Conservation (phyloP, 2,797 vertebrate species). For the Sebastes alutus region DNA sequence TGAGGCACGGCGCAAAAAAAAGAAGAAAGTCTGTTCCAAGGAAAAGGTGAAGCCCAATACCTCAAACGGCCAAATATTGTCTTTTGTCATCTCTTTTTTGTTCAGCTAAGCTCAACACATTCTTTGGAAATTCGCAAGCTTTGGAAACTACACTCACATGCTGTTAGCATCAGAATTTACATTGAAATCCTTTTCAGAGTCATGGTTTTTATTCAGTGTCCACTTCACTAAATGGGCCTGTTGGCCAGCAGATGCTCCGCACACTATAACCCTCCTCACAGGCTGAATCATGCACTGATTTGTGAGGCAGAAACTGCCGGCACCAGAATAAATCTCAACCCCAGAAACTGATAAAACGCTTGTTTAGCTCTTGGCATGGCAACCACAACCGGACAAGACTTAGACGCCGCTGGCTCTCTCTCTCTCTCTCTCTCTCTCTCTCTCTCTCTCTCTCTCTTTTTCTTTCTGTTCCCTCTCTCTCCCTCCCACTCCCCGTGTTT, state of each 20-base stretch:
- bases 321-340: conserved; percentile 50
- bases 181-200: conserved; percentile 14
- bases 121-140: neutral
- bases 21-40: conserved; percentile 15
- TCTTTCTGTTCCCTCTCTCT: neutral
- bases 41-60: conserved; percentile 8
- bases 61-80: conserved; percentile 17
- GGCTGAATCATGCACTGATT: conserved; percentile 48
- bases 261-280: conserved; percentile 7
- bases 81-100: conserved; percentile 15
- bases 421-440: neutral
- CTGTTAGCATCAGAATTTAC: conserved; percentile 1
- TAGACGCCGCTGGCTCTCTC: conserved; percentile 17
- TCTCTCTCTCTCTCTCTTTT: neutral
- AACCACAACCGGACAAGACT: conserved; percentile 37
- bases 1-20: conserved; percentile 1
- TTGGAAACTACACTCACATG: neutral
- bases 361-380: conserved; percentile 57
- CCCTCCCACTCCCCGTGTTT: conserved; percentile 35
- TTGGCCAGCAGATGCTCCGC: conserved; percentile 38
- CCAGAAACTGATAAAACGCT: conserved; percentile 61
- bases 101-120: neutral
- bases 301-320: conserved; percentile 55
- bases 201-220: neutral
- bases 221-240: neutral